phyloP scores from a whole-genome alignment of 2,113 vertebrate species.

The Excalfactoria chinensis region DNA sequence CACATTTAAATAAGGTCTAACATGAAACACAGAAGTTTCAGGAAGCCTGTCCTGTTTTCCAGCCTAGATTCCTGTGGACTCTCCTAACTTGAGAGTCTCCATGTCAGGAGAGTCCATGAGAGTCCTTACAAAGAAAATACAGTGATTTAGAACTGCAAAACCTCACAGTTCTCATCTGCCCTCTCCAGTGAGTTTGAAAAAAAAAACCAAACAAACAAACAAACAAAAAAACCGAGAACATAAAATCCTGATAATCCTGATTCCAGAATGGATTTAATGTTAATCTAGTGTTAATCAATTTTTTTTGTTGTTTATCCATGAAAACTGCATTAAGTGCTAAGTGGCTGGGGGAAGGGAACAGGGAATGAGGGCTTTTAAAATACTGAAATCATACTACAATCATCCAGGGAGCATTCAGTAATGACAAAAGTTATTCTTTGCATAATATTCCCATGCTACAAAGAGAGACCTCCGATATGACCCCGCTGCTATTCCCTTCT shows the following conservation, averaged over 20 bases:
- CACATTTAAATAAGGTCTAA: neutral
- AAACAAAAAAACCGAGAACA: neutral
- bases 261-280: neutral
- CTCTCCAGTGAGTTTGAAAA: fast-evolving
- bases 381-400: neutral
- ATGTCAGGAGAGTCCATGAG: fast-evolving
- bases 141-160: neutral
- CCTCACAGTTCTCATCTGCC: neutral
- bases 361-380: neutral
- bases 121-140: neutral
- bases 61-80: neutral
- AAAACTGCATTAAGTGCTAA: neutral
- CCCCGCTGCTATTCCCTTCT: neutral
- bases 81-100: neutral
- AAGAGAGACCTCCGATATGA: constrained; percentile 29
- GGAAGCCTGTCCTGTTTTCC: neutral
- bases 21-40: neutral
- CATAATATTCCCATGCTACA: constrained; percentile 26
- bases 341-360: no score
- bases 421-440: constrained; percentile 27
- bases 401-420: neutral
- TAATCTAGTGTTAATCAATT: neutral
- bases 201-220: no score
- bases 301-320: neutral
- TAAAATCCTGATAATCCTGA: neutral